These are phyloP conservation scores for Cotesia glomerata DNA, from an alignment of 1,140 invertebrate species.

Conservation along the genomic window DNA sequence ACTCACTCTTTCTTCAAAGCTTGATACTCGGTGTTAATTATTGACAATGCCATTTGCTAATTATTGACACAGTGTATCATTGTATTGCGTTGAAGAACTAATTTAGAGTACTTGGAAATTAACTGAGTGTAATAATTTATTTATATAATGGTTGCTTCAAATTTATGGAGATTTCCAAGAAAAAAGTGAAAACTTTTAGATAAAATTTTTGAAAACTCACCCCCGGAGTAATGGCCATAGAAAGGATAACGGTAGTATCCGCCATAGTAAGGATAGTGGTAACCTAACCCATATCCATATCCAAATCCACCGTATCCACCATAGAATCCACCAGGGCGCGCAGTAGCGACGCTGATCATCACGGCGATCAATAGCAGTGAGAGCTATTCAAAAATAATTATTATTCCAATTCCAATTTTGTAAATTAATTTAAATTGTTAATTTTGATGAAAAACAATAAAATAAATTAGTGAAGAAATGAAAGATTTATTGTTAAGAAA, in stretches of 20 bases:
- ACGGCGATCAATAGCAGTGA: conserved; percentile 38
- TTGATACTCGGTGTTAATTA: no score
- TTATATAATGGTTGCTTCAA: neutral
- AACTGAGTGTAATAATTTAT: neutral
- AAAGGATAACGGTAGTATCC: conserved; percentile 27
- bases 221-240: conserved; percentile 3
- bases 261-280: conserved; percentile 25
- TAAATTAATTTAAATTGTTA: no score
- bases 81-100: no score
- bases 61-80: no score
- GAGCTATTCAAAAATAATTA: neutral
- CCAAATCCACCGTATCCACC: conserved; percentile 36
- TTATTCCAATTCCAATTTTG: neutral
- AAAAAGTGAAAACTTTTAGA: no score
- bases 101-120: no score
- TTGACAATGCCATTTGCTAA: no score
- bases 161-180: no score
- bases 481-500: no score
- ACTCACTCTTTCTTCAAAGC: no score
- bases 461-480: no score
- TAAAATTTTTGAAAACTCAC: neutral
- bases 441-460: no score
- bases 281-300: conserved; percentile 9
- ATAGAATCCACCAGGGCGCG: conserved; percentile 38
- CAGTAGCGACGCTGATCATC: conserved; percentile 35